These are phyloP conservation scores for Galaxias olidus DNA, from an alignment of 2,797 vertebrate species.

Conservation along the genomic window DNA sequence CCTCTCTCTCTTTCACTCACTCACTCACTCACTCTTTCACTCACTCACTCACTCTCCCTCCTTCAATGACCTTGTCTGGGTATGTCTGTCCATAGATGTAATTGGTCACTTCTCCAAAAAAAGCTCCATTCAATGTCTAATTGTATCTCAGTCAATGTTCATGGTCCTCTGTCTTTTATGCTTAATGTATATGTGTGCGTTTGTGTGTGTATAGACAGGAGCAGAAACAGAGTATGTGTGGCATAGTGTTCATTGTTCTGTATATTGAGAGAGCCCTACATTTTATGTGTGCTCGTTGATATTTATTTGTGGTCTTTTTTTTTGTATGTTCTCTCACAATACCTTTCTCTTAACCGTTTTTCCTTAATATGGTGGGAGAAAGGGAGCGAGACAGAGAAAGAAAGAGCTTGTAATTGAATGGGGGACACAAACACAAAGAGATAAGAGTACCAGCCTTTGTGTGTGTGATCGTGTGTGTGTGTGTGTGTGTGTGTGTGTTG, in stretches of 20 bases:
- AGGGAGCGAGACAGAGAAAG: neutral
- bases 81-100: neutral
- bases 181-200: neutral
- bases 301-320: neutral
- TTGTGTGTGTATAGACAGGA: neutral
- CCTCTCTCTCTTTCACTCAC: neutral
- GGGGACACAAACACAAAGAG: neutral
- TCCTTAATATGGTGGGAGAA: neutral
- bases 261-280: too few species aligned
- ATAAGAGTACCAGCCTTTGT: neutral
- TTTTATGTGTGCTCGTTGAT: too few species aligned
- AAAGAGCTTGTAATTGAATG: neutral
- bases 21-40: neutral
- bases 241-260: too few species aligned
- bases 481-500: constrained; percentile 21
- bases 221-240: too few species aligned
- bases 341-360: neutral
- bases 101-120: neutral
- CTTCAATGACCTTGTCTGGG: neutral
- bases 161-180: too few species aligned
- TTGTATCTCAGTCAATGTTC: neutral
- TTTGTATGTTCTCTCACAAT: neutral
- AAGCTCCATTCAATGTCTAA: neutral
- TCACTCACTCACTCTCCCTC: too few species aligned
- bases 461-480: too few species aligned